Base-by-base conservation (phyloP, 2,888 invertebrate genomes). In the Gordius sp. region DNA sequence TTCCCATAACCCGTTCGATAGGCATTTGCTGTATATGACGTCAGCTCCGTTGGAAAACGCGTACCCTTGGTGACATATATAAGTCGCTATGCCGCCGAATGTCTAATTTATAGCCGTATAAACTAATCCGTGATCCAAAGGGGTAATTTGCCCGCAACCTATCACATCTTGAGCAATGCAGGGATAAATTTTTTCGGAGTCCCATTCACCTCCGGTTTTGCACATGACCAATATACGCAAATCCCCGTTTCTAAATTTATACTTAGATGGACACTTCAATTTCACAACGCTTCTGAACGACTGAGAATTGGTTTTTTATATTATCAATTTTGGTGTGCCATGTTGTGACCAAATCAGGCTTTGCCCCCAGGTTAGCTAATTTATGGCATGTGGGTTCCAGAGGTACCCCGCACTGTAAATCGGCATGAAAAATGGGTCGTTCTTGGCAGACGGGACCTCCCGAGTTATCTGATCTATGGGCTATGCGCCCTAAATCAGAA, bases 61-160 rank as follows among this genome's bases (percentile, higher is more conserved):
- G 71, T 86, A 85, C 28, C 86, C 86, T 64, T 80, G 75, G 2
- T 85, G 85, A 68, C 86, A 87, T n/a, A 81, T 81, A 69, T 85
- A 86, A 58, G 79, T 81, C 56, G 84, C 80, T 59, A 77, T 73
- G 58, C 85, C 85, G 63, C 83, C 85, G 70, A 86, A 86, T 55
- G 83, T 81, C 54, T 84, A 83, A 69, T 86, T 54, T 26, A 8
- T 26, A 8, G 55, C 55, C 2, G 4, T 27, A 16, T 27, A 54
- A 26, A 28, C 23, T 27, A 54, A n/a, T 16, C 16, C 55, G 27
- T 54, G 24, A 13, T 8, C 4, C 24, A 54, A 26, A 8, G 24
- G 55, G 27, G 25, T 4, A 2, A 54, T 27, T 27, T 25, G 55
- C 13, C 55, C 55, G 27, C 55, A 54, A 27, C 28, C 28, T 24